Evolutionary conservation across 2,888 invertebrate genomes (phyloP).

Genomic region (Augiades crinisus): DNA sequence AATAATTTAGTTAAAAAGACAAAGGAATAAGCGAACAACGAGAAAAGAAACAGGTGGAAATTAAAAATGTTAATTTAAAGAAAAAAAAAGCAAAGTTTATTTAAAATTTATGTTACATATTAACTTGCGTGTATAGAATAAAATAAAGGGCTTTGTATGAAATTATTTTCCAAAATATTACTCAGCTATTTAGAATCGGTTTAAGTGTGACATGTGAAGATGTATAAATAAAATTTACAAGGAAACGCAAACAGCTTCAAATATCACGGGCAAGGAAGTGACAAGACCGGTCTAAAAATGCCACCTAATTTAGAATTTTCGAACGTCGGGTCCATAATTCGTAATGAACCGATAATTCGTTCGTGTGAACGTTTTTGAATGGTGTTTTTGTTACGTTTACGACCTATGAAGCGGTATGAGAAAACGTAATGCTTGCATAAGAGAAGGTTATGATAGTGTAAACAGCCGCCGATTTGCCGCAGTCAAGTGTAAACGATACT

Average conservation of each 20-base stretch:
- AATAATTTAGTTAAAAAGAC: neutral
- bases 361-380: conserved; percentile 18
- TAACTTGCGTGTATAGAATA: no score
- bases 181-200: no score
- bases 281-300: conserved; percentile 33
- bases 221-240: no score
- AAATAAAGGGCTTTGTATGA: no score
- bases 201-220: no score
- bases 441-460: no score
- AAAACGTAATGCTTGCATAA: neutral
- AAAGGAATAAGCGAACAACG: neutral
- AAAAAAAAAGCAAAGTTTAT: no score
- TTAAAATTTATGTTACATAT: no score
- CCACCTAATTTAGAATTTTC: conserved; percentile 30
- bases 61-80: no score
- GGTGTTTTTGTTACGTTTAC: conserved; percentile 4
- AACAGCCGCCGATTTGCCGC: no score
- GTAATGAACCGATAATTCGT: conserved; percentile 29
- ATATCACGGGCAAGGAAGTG: conserved; percentile 27
- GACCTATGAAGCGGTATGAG: neutral
- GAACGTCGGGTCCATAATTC: conserved; percentile 17
- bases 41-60: neutral
- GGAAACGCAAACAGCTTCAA: conserved; percentile 6
- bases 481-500: no score
- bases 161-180: no score